Conservation (phyloP, 2,797 vertebrate species). For the Remorina albescens region DNA sequence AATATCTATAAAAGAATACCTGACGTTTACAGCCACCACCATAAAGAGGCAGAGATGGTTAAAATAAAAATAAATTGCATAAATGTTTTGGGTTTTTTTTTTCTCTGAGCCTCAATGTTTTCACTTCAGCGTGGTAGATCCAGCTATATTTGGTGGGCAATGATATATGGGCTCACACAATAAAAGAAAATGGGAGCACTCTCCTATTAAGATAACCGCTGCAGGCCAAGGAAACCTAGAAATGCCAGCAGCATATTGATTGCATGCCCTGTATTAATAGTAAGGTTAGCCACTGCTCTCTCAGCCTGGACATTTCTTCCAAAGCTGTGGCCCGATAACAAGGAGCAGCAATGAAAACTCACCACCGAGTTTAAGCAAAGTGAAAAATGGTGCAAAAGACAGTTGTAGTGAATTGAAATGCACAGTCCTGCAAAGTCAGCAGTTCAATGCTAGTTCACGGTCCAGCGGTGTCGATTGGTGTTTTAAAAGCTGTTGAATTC, state of each 20-base stretch:
- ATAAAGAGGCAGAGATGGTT: slow-evolving; percentile 43
- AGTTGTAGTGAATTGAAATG: background rate
- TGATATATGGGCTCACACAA: slow-evolving; percentile 81
- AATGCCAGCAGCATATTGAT: slow-evolving; percentile 83
- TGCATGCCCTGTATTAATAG: slow-evolving; percentile 73
- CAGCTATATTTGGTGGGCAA: slow-evolving; percentile 75
- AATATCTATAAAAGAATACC: slow-evolving; percentile 41
- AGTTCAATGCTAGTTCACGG: slow-evolving; percentile 16
- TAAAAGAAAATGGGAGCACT: slow-evolving; percentile 80
- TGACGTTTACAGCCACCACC: background rate
- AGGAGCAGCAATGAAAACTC: slow-evolving; percentile 45
- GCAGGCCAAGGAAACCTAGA: slow-evolving; percentile 77
- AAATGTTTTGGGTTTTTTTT: slow-evolving; percentile 52
- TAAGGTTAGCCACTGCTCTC: slow-evolving; percentile 57
- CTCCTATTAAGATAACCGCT: slow-evolving; percentile 80
- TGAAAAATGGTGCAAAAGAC: slow-evolving; percentile 14
- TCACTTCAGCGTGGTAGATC: slow-evolving; percentile 63
- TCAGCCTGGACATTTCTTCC: slow-evolving; percentile 50
- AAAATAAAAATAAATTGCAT: slow-evolving; percentile 65
- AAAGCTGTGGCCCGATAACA: slow-evolving; percentile 43
- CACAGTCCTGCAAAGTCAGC: too few species aligned
- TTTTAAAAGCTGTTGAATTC: background rate
- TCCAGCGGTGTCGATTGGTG: background rate
- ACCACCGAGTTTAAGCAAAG: slow-evolving; percentile 32
- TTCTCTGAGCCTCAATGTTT: slow-evolving; percentile 55